These are phyloP conservation scores for Lampris incognitus DNA, from an alignment of 2,113 vertebrate species.

Conservation along the genomic window DNA sequence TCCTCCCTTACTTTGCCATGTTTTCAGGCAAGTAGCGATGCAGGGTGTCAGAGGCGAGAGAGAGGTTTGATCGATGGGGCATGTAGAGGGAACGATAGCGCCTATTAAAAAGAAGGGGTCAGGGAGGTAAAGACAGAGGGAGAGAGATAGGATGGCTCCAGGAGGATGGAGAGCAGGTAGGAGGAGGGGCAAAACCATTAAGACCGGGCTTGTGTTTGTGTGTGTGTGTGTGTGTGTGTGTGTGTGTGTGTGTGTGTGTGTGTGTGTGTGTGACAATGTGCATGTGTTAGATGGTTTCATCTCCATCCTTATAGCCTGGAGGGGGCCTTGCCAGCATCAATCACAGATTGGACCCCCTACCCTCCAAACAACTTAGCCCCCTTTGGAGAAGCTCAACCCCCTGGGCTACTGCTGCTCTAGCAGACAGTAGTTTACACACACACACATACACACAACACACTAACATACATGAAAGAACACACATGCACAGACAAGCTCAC, in stretches of 20 bases:
- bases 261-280: conserved; percentile 18
- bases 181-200: conserved; percentile 25
- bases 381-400: conserved; percentile 49
- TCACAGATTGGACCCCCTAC: conserved; percentile 55
- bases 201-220: conserved; percentile 14
- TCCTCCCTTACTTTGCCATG: too few relatives aligned
- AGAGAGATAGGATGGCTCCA: not conserved
- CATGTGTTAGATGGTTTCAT: conserved; percentile 27
- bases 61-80: too few relatives aligned
- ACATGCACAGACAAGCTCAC: conserved; percentile 14
- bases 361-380: conserved; percentile 65
- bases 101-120: not conserved
- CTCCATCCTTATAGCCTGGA: conserved; percentile 49
- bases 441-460: conserved; percentile 9
- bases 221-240: conserved; percentile 25
- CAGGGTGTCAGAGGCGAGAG: too few relatives aligned
- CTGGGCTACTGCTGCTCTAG: conserved; percentile 38
- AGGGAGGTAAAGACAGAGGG: not conserved
- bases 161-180: conserved; percentile 6
- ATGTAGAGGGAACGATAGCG: not conserved
- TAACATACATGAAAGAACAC: conserved; percentile 27
- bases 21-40: too few relatives aligned
- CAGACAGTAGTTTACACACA: conserved; percentile 46
- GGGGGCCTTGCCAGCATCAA: conserved; percentile 45
- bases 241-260: conserved; percentile 1